Evolutionary conservation across 2,113 vertebrate species (phyloP), one percentile per base, ranked within the genome.

Genomic region (Psilopogon haemacephalus): DNA sequence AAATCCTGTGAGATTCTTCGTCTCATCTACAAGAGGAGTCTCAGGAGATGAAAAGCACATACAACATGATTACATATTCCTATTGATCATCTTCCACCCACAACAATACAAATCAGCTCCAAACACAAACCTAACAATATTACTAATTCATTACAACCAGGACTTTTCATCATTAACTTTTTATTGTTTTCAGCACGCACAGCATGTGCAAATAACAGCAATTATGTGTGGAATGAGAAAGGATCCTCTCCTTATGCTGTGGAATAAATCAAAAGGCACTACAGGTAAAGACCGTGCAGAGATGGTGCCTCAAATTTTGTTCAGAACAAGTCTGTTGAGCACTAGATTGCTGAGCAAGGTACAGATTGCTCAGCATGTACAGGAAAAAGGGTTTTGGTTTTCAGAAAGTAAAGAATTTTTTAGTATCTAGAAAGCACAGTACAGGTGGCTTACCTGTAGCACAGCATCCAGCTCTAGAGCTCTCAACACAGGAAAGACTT

Each of bases 131-230:
- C 93, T 95, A 95, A 90, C 88, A 94, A 60, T 96, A 97, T 97
- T 97, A 93, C 84, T 97, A 97, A 97, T 97, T 97, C 96, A 94
- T 97, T 97, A 93, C 86, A 94, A 93, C 52, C 82, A 86, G 85
- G 91, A 93, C 94, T 97, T 97, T 97, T 97, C 94, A 95, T 96
- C 96, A 96, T 97, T 97, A 97, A 96, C 92, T 97, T 97, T 96
- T 96, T 95, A 97, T 97, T 97, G 93, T 95, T 97, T 97, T 96
- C 89, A 92, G 69, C 73, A 73, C 90, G 71, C 90, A 72, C 90
- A 95, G 80, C 86, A 71, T 97, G 91, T 93, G 90, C 96, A 97
- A 96, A 95, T 96, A 90, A 90, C 83, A 95, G 86, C 96, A 97
- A 89, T 97, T 97, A 95, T 26, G 87, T 88, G 81, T 89, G 95